Evolutionary conservation across 2,113 vertebrate genomes (phyloP).

Genomic region (Oncorhynchus tshawytscha): DNA sequence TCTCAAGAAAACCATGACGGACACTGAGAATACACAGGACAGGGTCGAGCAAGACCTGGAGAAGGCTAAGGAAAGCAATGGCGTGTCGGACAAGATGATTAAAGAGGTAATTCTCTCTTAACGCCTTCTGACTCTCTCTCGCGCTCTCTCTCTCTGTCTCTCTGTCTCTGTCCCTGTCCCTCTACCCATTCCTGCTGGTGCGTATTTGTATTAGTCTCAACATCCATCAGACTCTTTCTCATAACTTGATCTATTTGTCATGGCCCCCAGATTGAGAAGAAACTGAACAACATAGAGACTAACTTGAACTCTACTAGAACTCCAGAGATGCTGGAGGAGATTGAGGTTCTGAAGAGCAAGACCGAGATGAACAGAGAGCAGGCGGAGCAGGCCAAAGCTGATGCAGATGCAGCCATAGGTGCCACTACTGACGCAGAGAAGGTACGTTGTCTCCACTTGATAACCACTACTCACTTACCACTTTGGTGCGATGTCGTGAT

Average conservation of each 20-base stretch:
- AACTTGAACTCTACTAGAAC: conserved; percentile 55
- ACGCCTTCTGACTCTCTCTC: no score
- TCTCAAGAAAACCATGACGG: conserved; percentile 61
- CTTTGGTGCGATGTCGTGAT: no score
- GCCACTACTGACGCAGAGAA: conserved; percentile 25
- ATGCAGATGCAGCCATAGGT: conserved; percentile 58
- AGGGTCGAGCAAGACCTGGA: conserved; percentile 58
- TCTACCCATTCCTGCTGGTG: background rate
- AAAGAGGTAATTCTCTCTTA: conserved; percentile 64
- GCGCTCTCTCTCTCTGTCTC: no score
- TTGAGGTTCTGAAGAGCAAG: conserved; percentile 68
- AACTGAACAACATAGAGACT: conserved; percentile 55
- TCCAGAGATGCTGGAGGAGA: conserved; percentile 58
- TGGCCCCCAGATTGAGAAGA: conserved; percentile 68
- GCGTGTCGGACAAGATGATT: conserved; percentile 47
- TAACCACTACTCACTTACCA: background rate
- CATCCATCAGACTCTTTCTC: conserved; percentile 9
- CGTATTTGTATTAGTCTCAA: no score
- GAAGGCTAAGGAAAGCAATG: conserved; percentile 51
- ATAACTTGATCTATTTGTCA: conserved; percentile 13
- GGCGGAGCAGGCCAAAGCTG: conserved; percentile 49
- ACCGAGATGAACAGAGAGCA: conserved; percentile 63
- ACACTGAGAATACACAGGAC: conserved; percentile 63
- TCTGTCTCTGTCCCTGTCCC: background rate
- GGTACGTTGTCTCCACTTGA: background rate